Evolutionary conservation across 2,113 vertebrate genomes (phyloP), one percentile per base, ranked within the genome.

Genomic region (Indri indri): DNA sequence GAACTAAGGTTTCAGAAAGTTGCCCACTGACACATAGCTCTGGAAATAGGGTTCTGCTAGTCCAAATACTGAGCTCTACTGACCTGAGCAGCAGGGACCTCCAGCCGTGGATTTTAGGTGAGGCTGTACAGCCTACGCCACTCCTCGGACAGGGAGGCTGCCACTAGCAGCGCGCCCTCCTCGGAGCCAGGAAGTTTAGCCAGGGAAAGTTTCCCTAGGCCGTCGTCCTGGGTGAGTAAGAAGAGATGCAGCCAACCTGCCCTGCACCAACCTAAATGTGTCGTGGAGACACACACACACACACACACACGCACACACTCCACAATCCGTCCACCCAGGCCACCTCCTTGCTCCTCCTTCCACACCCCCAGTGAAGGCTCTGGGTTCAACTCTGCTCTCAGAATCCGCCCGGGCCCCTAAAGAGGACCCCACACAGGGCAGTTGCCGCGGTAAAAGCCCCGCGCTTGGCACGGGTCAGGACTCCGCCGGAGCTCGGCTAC

Each of bases 191-290:
- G 9, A 83, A 91, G 59, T 94, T 83, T 2, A 20, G 30, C 57
- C 84, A 52, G 50, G 84, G 76, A 95, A 94, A 97, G 94, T 98
- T 97, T 97, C 80, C 88, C 59, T 16, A 4, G 18, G 40, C 76
- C 1, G 59, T 27, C 42, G 61, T 63, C 61, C 63, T 6, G 85
- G 93, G 61, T 12, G 13, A 23, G 3, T 0, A 8, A 70, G 65
- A 32, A 23, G 5, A 23, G 71, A 10, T 0, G 50, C 77, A 0
- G 3, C 61, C 52, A 6, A 50, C 3, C 57, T 8, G 57, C 63
- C 54, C 0, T 2, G 32, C 74, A 32, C 30, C 6, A 45, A 42
- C 13, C 45, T 45, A 9, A 27, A 22, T 13, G 80, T 50, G 4
- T 13, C 1, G 30, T 10, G 77, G n/a, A 17, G 84, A 34, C 65